Conservation (phyloP, 1,140 invertebrate species). For the Hestina assimilis region DNA sequence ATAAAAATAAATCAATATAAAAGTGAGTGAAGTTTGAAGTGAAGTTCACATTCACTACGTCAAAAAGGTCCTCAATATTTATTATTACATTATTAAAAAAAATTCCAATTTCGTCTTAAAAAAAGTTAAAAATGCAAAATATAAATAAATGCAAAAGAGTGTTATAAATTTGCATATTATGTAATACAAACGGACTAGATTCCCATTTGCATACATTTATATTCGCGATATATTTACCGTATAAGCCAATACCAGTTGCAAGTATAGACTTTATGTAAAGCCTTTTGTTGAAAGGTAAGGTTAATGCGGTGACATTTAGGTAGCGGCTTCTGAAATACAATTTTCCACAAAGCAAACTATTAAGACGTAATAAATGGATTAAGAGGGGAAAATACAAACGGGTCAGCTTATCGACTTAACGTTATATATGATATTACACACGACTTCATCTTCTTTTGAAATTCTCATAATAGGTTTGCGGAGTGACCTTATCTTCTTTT, state of each 20-base stretch:
- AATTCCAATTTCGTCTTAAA: too few species aligned
- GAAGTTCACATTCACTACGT: too few species aligned
- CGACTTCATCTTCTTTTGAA: conserved; percentile 2
- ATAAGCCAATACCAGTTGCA: conserved; percentile 11
- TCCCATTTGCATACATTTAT: conserved; percentile 25
- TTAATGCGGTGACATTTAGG: conserved; percentile 18
- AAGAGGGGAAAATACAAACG: background rate
- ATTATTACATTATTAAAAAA: too few species aligned
- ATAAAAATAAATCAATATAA: too few species aligned
- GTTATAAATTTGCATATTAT: conserved; percentile 26
- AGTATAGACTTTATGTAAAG: conserved; percentile 3
- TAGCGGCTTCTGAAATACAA: conserved; percentile 5
- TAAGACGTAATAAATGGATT: background rate
- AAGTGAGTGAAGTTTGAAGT: too few species aligned
- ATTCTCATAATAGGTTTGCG: background rate
- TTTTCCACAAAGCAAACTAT: background rate
- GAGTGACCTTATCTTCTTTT: background rate
- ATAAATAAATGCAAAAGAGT: conserved; percentile 20
- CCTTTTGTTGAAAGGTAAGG: conserved; percentile 14
- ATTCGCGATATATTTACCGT: conserved; percentile 19
- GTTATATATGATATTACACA: background rate
- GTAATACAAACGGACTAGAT: conserved; percentile 11
- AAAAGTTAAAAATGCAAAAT: background rate
- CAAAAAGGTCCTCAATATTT: too few species aligned
- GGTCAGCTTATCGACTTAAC: background rate